Percentiles rank a stretch among this genome's conserved stretches.
phyloP scores from a whole-genome alignment of 2,888 invertebrate genomes.

The Drosophila silvestris region DNA sequence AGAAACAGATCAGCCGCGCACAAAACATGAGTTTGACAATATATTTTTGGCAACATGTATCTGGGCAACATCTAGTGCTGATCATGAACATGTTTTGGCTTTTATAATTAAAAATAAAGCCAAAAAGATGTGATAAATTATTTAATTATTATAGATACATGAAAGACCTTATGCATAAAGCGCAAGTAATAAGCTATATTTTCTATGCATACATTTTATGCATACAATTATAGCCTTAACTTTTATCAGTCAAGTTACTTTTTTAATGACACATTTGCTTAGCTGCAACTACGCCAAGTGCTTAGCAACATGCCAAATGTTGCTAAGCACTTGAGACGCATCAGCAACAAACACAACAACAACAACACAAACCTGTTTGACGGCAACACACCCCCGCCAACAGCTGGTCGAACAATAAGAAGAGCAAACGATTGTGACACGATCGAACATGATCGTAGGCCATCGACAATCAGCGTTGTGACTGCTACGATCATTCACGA shows the following conservation, averaged over 20 bases:
- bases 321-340: neutral
- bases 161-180: rapidly evolving
- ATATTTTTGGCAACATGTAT: conserved; percentile 5
- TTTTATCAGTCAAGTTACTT: neutral
- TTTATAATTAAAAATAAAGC: neutral
- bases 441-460: conserved; percentile 44
- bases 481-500: conserved; percentile 47
- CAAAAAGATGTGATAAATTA: neutral
- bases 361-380: conserved; percentile 60
- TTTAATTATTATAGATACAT: neutral
- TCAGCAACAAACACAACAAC: conserved; percentile 21
- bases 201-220: neutral
- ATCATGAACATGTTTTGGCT: conserved; percentile 5
- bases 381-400: conserved; percentile 56
- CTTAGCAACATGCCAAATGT: conserved; percentile 4
- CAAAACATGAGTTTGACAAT: conserved; percentile 18
- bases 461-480: conserved; percentile 48
- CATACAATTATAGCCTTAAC: neutral
- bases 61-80: conserved; percentile 23
- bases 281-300: neutral
- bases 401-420: conserved; percentile 46
- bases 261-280: neutral
- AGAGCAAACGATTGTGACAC: conserved; percentile 33
- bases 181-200: no score
- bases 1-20: conserved; percentile 18